phyloP scores from a whole-genome alignment of 1,140 invertebrate species.

The Drosophila mayri region DNA sequence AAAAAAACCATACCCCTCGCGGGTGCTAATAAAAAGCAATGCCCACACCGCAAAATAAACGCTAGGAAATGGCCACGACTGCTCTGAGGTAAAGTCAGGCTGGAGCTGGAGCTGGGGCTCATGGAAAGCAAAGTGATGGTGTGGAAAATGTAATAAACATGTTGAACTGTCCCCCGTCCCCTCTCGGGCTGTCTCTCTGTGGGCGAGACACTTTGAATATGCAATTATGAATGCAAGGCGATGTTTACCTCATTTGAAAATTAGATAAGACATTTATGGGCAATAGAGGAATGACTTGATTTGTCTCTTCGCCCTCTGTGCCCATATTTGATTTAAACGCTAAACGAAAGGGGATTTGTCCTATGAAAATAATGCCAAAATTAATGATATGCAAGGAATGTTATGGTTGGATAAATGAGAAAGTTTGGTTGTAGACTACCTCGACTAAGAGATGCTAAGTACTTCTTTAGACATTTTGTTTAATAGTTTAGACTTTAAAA shows the following conservation, averaged over 20 bases:
- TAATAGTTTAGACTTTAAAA: neutral
- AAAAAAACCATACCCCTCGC: slow-evolving; percentile 40
- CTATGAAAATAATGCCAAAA: slow-evolving; percentile 5
- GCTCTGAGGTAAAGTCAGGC: slow-evolving; percentile 4
- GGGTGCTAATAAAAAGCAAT: slow-evolving; percentile 79
- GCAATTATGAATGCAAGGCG: slow-evolving; percentile 76
- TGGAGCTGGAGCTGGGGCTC: slow-evolving; percentile 7
- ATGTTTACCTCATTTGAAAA: slow-evolving; percentile 78
- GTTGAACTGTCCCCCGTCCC: slow-evolving; percentile 50
- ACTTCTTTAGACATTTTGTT: too few species aligned
- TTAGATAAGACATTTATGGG: slow-evolving; percentile 76
- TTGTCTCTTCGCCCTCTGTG: slow-evolving; percentile 19
- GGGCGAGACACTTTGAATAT: slow-evolving; percentile 76
- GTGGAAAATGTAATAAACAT: slow-evolving; percentile 82
- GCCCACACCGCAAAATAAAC: slow-evolving; percentile 72
- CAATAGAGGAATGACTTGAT: slow-evolving; percentile 67
- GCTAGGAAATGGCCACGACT: slow-evolving; percentile 70
- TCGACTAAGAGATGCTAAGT: neutral
- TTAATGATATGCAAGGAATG: neutral
- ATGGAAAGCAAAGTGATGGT: slow-evolving; percentile 64
- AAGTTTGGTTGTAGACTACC: neutral
- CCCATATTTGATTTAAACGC: neutral
- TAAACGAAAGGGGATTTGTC: slow-evolving; percentile 8
- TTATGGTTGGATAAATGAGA: neutral
- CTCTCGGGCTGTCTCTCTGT: slow-evolving; percentile 25